Conservation (phyloP, 2,113 vertebrate species). For the Trachemys scripta region DNA sequence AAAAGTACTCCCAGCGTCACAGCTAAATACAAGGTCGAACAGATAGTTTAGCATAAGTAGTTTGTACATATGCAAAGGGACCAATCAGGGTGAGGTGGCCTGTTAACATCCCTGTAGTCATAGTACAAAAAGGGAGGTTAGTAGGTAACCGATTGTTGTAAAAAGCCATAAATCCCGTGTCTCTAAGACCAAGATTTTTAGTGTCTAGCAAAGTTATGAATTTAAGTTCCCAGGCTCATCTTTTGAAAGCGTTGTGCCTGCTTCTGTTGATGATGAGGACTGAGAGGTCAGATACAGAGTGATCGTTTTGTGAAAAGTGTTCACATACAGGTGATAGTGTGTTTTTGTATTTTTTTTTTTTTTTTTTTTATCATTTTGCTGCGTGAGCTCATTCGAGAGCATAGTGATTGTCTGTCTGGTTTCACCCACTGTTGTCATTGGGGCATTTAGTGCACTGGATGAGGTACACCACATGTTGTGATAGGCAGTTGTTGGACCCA, state of each 20-base stretch:
- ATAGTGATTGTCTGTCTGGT: background rate
- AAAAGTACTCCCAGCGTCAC: background rate
- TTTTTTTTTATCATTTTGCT: background rate
- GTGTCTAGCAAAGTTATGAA: background rate
- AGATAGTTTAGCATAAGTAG: background rate
- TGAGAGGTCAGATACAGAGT: background rate
- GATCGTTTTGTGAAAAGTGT: background rate
- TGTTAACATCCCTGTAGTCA: no score
- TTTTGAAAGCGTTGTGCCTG: background rate
- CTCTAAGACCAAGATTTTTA: background rate
- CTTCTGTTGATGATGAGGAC: background rate
- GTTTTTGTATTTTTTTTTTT: background rate
- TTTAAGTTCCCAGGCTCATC: background rate
- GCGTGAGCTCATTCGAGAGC: background rate
- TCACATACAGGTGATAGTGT: background rate
- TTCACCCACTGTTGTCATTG: background rate
- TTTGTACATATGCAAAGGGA: background rate
- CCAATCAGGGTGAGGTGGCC: background rate
- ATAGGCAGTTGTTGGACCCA: background rate
- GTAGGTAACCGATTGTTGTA: background rate
- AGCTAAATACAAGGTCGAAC: background rate
- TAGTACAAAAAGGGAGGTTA: background rate
- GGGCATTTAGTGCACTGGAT: background rate
- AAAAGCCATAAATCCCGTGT: background rate
- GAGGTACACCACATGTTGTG: background rate